Evolutionary conservation across 2,797 vertebrate genomes (phyloP).

Genomic region (Pantherophis vulpinus): DNA sequence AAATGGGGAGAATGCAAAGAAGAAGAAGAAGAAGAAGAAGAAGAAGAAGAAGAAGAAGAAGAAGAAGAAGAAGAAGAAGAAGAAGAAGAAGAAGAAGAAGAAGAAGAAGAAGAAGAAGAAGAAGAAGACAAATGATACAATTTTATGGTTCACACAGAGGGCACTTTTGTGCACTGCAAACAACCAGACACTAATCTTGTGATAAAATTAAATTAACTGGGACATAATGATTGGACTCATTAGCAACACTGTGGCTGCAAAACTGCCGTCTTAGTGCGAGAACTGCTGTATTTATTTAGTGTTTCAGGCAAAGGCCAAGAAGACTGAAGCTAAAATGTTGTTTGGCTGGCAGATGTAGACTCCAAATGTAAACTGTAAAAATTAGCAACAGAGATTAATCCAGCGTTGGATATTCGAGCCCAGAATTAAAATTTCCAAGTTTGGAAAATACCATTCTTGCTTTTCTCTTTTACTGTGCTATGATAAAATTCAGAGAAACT

Average conservation of each 20-base stretch:
- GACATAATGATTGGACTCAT: conserved; percentile 15
- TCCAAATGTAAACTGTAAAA: background rate
- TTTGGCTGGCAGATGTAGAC: background rate
- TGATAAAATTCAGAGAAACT: background rate
- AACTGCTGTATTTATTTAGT: background rate
- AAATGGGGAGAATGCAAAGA: conserved; percentile 20
- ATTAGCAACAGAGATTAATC: background rate
- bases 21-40: background rate
- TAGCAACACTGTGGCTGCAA: conserved; percentile 26
- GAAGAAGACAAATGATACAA: conserved; percentile 6
- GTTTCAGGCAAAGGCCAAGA: background rate
- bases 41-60: background rate
- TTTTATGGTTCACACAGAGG: conserved; percentile 28
- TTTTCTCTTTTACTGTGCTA: background rate
- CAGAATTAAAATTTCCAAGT: background rate
- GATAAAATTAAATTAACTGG: conserved; percentile 46
- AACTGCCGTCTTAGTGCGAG: conserved; percentile 18
- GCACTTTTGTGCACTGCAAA: background rate
- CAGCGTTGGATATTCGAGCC: background rate
- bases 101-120: background rate
- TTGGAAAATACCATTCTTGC: background rate
- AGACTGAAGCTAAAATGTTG: background rate
- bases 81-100: background rate
- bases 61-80: background rate
- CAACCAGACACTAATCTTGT: background rate